Base-by-base conservation (phyloP, 1,140 invertebrate species). In the Aleiodes sp. region DNA sequence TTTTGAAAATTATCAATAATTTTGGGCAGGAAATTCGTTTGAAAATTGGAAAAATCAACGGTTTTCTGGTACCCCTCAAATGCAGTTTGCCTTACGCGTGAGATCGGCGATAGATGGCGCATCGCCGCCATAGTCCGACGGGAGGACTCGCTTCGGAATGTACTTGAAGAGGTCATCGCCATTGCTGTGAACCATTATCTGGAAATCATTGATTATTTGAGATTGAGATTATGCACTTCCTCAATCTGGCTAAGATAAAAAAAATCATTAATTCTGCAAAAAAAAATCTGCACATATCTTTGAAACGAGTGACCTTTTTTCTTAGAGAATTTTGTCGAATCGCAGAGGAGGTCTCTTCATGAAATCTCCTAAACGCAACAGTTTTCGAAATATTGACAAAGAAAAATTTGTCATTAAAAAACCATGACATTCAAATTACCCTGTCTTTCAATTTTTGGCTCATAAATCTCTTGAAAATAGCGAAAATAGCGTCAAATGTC, bases 401-500 rank as follows among this genome's bases (percentile, higher is more conserved):
- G 26, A 21, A 59, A 4, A 1, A 24, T 41, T 63, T 3, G 16
- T 26, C 39, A 28, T 43, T 52, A 35, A 14, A 4, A 28, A 6
- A 19, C n/a, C 2, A 60, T 60, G 43, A 29, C 56, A 9, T 2
- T 29, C 35, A 41, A 14, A 79, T 80, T 76, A 89, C 88, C 78
- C 88, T 84, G 28, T 82, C 80, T 24, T 80, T 81, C 71, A 88
- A 73, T 71, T 88, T 88, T 19, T 86, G 80, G 21, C 81, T 86
- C 75, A 88, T 78, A 59, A 89, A 85, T 6, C 78, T 77, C 43
- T 85, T 86, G n/a, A 87, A 81, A 35, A 88, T 72, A 61, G 84
- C 85, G 63, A 88, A 87, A 0, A 89, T 72, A 0, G 82, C 78
- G 66, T 88, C 87, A 71, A 89, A 87, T 0, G 82, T 84, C 6